phyloP scores from a whole-genome alignment of 2,888 invertebrate species.

The Calameuta idolon region DNA sequence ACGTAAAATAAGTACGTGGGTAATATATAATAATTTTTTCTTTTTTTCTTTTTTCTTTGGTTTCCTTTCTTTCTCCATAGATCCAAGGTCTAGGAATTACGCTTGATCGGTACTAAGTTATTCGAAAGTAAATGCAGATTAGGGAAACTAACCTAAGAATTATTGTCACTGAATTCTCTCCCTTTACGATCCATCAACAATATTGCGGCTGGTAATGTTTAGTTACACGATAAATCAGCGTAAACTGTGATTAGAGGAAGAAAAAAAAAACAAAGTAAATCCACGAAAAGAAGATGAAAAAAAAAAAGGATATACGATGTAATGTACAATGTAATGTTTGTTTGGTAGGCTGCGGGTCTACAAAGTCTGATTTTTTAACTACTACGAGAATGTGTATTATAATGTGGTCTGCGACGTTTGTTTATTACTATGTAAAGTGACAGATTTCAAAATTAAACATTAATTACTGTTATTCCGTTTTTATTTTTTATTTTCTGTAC shows the following conservation, averaged over 20 bases:
- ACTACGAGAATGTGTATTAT: slow-evolving; percentile 61
- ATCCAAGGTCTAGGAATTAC: slow-evolving; percentile 39
- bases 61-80: slow-evolving; percentile 20
- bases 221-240: slow-evolving; percentile 58
- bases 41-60: slow-evolving; percentile 16
- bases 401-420: slow-evolving; percentile 62
- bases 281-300: slow-evolving; percentile 14
- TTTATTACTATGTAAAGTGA: slow-evolving; percentile 64
- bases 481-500: not conserved
- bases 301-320: slow-evolving; percentile 22
- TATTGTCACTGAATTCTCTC: slow-evolving; percentile 27
- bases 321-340: slow-evolving; percentile 31
- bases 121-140: not conserved
- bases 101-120: slow-evolving; percentile 4
- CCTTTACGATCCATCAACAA: slow-evolving; percentile 42
- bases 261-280: slow-evolving; percentile 19
- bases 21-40: slow-evolving; percentile 15
- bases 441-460: slow-evolving; percentile 64
- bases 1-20: not conserved
- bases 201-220: slow-evolving; percentile 51
- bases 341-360: slow-evolving; percentile 62
- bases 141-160: not conserved
- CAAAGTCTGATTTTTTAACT: slow-evolving; percentile 67
- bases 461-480: slow-evolving; percentile 45
- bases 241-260: slow-evolving; percentile 63